Conservation (phyloP, 2,888 invertebrate genomes). For the Cataglyphis livida region DNA sequence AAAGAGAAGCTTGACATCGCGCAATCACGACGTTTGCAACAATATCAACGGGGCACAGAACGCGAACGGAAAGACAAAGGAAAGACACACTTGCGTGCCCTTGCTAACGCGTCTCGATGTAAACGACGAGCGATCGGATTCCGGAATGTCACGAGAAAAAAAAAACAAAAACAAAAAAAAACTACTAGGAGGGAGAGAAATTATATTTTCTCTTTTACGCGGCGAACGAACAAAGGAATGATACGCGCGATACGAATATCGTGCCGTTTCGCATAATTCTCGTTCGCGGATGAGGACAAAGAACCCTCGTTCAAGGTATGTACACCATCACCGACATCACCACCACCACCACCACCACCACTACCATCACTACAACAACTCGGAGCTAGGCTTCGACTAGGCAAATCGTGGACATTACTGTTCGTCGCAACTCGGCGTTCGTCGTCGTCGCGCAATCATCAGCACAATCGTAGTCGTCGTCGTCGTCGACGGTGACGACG, state of each 20-base stretch:
- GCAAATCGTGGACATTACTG: not conserved
- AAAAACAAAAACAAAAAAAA: not conserved
- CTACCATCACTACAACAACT: not conserved
- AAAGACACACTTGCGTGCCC: not conserved
- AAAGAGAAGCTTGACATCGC: not conserved
- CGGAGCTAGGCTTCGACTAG: not conserved
- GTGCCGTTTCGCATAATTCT: conserved; percentile 27
- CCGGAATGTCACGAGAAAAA: not conserved
- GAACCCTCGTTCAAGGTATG: conserved; percentile 26
- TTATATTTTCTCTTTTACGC: not conserved
- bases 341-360: not conserved
- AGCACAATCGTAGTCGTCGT: not conserved
- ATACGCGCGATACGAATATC: not conserved
- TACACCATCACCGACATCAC: not conserved
- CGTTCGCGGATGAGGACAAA: conserved; percentile 45
- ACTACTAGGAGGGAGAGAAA: not conserved
- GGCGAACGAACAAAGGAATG: not conserved
- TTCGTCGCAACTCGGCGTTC: not conserved
- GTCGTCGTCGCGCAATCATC: not conserved
- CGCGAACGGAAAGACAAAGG: not conserved
- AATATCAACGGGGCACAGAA: not conserved
- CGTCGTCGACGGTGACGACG: not conserved
- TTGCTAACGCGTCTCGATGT: not conserved
- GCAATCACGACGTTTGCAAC: not conserved
- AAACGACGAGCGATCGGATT: not conserved